Conservation (phyloP, 2,888 invertebrate genomes). For the Choreutis nemorana region DNA sequence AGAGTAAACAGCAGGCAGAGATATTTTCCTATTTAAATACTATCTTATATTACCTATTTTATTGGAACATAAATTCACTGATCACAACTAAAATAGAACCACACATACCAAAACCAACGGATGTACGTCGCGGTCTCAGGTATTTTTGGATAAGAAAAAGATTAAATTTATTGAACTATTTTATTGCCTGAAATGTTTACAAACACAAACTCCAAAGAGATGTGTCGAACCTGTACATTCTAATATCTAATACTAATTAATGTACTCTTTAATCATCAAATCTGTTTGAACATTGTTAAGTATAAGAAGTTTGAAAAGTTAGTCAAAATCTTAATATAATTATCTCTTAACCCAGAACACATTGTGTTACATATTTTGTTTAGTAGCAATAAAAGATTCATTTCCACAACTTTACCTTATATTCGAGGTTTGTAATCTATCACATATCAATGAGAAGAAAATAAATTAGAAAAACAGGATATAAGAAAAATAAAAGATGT, state of each 20-base stretch:
- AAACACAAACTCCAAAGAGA: conserved; percentile 51
- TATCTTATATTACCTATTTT: too few species aligned
- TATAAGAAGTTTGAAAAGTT: conserved; percentile 33
- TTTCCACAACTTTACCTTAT: conserved; percentile 44
- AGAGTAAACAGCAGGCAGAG: too few species aligned
- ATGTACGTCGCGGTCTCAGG: too few species aligned
- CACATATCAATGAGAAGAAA: conserved; percentile 45
- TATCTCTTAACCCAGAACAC: conserved; percentile 37
- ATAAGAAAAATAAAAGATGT: conserved; percentile 42
- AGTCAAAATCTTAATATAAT: conserved; percentile 38
- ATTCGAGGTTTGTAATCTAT: conserved; percentile 58
- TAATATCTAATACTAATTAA: conserved; percentile 52
- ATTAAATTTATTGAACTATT: conserved; percentile 50
- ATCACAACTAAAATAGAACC: too few species aligned
- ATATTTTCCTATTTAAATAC: too few species aligned
- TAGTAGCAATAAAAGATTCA: conserved; percentile 42
- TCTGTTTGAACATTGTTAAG: conserved; percentile 29
- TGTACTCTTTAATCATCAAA: conserved; percentile 44
- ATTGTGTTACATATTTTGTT: conserved; percentile 23
- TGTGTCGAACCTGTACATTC: conserved; percentile 54
- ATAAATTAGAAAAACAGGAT: conserved; percentile 57
- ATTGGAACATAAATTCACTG: too few species aligned
- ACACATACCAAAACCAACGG: too few species aligned
- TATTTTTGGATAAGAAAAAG: too few species aligned
- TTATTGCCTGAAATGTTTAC: conserved; percentile 65